Evolutionary conservation across 2,113 vertebrate genomes (phyloP).

Genomic region (Trematomus loennbergii): DNA sequence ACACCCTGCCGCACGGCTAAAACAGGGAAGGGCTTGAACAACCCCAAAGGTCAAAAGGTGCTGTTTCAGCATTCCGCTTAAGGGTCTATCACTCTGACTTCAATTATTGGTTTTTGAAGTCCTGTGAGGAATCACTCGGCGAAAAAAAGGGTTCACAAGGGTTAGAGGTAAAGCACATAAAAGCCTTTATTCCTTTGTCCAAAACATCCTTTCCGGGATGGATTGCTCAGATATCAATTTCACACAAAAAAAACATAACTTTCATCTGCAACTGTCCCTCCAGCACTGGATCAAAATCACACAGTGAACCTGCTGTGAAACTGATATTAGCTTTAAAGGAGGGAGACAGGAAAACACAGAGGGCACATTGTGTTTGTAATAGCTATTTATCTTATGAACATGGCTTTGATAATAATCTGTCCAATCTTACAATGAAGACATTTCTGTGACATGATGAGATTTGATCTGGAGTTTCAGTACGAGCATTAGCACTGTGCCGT

Average conservation of each 20-base stretch:
- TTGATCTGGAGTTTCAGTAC: conserved; percentile 54
- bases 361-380: conserved; percentile 54
- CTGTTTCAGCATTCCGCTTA: conserved; percentile 62
- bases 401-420: conserved; percentile 69
- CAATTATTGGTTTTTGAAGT: conserved; percentile 51
- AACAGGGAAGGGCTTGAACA: conserved; percentile 46
- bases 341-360: conserved; percentile 41
- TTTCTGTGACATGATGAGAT: conserved; percentile 66
- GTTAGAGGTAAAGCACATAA: conserved; percentile 40
- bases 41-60: conserved; percentile 69
- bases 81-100: conserved; percentile 62
- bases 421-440: conserved; percentile 55
- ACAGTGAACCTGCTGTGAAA: conserved; percentile 55
- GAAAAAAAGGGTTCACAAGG: conserved; percentile 28
- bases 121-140: conserved; percentile 49
- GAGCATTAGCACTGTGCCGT: conserved; percentile 62
- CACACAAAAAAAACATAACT: conserved; percentile 18
- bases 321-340: conserved; percentile 47
- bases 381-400: conserved; percentile 52
- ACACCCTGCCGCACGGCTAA: conserved; percentile 42
- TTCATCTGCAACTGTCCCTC: conserved; percentile 32
- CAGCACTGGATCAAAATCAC: conserved; percentile 33
- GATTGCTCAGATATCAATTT: conserved; percentile 35
- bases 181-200: conserved; percentile 29
- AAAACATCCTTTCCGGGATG: conserved; percentile 19